These are phyloP conservation scores for Capitulum mitella DNA, from an alignment of 2,888 invertebrate species.

Conservation along the genomic window DNA sequence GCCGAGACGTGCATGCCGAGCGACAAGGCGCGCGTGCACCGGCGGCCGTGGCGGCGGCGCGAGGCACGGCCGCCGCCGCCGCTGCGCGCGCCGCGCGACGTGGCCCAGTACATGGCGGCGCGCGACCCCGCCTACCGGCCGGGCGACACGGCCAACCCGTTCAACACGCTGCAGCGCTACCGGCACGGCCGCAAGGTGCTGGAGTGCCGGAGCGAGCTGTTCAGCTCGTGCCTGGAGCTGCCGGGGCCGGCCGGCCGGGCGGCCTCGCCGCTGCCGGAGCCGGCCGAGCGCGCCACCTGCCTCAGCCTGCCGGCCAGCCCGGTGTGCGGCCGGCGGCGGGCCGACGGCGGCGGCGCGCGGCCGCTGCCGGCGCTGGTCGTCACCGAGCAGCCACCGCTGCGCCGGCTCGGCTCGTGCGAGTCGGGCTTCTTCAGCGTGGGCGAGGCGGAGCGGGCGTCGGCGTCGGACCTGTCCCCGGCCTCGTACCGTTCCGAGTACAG, in stretches of 20 bases:
- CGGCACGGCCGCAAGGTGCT: conserved; percentile 49
- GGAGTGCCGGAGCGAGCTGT: conserved; percentile 46
- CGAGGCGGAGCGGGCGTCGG: conserved; percentile 43
- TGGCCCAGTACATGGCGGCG: conserved; percentile 36
- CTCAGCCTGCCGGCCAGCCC: conserved; percentile 33
- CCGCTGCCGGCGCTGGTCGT: background rate
- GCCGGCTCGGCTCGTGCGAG: conserved; percentile 75
- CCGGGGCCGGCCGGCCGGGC: background rate
- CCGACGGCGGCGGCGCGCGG: background rate
- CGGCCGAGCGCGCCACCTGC: conserved; percentile 10
- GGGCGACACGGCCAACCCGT: conserved; percentile 55
- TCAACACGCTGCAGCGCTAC: conserved; percentile 64
- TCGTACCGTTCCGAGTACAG: conserved; percentile 44
- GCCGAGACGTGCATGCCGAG: conserved; percentile 57
- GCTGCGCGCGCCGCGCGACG: conserved; percentile 35
- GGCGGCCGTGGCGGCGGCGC: conserved; percentile 2
- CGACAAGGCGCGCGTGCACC: conserved; percentile 65
- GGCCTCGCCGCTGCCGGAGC: background rate
- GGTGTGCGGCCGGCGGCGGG: background rate
- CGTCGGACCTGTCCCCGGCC: conserved; percentile 31
- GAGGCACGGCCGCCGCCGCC: background rate
- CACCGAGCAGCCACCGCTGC: conserved; percentile 42
- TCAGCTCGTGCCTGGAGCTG: conserved; percentile 69
- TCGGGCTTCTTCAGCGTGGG: conserved; percentile 78
- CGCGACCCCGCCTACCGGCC: conserved; percentile 38